Conservation (phyloP, 2,113 vertebrate species). For the Oncorhynchus keta region DNA sequence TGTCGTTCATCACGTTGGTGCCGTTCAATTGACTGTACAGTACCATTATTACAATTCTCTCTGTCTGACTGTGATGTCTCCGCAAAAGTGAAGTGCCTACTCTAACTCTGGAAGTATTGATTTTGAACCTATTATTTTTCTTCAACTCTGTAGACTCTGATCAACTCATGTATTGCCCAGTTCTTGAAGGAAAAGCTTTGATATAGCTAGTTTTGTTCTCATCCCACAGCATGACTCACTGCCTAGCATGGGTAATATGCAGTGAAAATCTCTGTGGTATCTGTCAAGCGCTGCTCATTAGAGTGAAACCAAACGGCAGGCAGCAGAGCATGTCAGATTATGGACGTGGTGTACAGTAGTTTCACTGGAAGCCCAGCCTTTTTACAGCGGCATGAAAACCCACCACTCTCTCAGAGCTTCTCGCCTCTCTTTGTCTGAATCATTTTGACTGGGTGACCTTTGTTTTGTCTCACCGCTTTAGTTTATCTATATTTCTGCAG, state of each 20-base stretch:
- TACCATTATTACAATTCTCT: neutral
- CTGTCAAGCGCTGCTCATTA: conserved; percentile 17
- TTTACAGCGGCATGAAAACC: conserved; percentile 7
- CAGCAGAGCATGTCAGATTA: conserved; percentile 44
- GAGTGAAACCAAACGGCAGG: conserved; percentile 20
- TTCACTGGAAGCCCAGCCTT: conserved; percentile 16
- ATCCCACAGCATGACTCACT: conserved; percentile 1
- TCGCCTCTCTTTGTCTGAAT: neutral
- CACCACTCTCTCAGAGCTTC: neutral
- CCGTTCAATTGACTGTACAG: neutral
- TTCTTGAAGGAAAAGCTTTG: conserved; percentile 6
- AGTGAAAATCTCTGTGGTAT: conserved; percentile 18
- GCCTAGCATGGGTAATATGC: neutral
- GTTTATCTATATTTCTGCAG: conserved; percentile 16
- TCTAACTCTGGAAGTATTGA: neutral
- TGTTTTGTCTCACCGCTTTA: conserved; percentile 6
- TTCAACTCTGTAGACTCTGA: neutral
- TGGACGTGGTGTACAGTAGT: neutral
- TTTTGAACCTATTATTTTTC: neutral
- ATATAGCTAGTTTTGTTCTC: conserved; percentile 15
- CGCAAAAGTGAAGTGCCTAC: too few relatives aligned
- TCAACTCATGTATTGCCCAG: neutral
- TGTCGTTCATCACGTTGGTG: conserved; percentile 14
- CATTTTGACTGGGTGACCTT: neutral
- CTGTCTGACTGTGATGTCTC: too few relatives aligned